These are phyloP conservation scores for Gymnopithys bicolor DNA, from an alignment of 2,797 vertebrate genomes.

Conservation along the genomic window DNA sequence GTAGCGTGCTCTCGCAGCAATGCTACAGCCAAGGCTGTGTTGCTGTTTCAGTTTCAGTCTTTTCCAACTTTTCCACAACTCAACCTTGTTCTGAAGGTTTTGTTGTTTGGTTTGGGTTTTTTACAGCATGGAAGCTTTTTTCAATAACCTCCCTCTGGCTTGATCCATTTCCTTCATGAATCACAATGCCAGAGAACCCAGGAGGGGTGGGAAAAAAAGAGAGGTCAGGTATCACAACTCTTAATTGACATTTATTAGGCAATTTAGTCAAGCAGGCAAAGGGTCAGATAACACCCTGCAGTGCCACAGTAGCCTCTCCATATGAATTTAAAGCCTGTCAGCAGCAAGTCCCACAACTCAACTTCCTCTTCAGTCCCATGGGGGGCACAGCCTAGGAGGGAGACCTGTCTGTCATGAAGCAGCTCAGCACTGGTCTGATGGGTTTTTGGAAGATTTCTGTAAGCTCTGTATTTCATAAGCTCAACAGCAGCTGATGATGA, in stretches of 20 bases:
- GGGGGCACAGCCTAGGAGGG: neutral
- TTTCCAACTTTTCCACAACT: neutral
- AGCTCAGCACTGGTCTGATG: neutral
- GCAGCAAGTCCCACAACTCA: neutral
- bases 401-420: neutral
- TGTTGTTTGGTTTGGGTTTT: neutral
- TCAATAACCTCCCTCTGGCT: neutral
- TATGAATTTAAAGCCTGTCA: neutral
- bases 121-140: neutral
- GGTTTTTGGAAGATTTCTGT: neutral
- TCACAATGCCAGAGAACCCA: neutral
- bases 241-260: slow-evolving; percentile 30
- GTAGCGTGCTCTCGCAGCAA: accelerated
- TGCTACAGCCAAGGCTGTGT: neutral
- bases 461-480: neutral
- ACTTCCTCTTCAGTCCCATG: neutral
- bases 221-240: neutral
- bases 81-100: neutral
- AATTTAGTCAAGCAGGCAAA: neutral
- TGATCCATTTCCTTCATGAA: neutral
- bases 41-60: neutral
- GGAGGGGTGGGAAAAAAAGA: neutral
- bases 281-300: neutral
- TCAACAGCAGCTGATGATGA: neutral
- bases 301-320: neutral